A percentile compares a stretch with the other conserved stretches of the same genome.
phyloP scores from a whole-genome alignment of 2,113 vertebrate species.

The Crotalus tigris region DNA sequence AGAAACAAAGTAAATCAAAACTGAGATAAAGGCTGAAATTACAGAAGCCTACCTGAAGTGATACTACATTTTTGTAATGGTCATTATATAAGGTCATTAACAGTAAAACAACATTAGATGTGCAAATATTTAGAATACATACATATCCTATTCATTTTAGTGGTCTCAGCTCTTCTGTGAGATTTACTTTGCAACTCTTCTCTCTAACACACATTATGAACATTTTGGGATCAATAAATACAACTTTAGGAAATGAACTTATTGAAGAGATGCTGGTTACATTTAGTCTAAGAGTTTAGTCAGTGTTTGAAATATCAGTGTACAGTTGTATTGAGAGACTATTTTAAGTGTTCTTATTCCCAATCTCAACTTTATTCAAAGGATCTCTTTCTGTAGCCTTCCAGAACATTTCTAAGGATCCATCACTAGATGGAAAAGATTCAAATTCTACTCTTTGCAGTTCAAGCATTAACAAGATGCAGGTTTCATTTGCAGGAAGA shows the following conservation, averaged over 20 bases:
- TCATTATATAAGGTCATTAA: neutral
- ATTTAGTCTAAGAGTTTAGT: neutral
- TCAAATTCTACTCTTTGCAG: neutral
- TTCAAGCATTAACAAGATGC: neutral
- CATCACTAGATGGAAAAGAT: neutral
- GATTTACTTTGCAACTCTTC: neutral
- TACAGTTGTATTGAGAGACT: neutral
- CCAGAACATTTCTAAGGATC: neutral
- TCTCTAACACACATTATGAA: neutral
- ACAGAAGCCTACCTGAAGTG: neutral
- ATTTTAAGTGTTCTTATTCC: neutral
- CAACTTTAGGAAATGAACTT: neutral
- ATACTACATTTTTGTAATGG: slow-evolving; percentile 4
- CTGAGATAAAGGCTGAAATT: slow-evolving; percentile 4
- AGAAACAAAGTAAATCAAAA: slow-evolving; percentile 1
- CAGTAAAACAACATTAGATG: neutral
- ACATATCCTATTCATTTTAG: neutral
- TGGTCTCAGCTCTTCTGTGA: neutral
- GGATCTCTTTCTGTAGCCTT: neutral
- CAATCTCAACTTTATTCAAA: neutral
- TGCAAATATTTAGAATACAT: slow-evolving; percentile 12
- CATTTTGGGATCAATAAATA: neutral
- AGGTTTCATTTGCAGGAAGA: too few relatives aligned
- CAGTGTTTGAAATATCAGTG: neutral
- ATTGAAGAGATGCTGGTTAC: neutral